These are phyloP conservation scores for Cavia aperea DNA, from an alignment of 2,113 vertebrate species.

Conservation along the genomic window DNA sequence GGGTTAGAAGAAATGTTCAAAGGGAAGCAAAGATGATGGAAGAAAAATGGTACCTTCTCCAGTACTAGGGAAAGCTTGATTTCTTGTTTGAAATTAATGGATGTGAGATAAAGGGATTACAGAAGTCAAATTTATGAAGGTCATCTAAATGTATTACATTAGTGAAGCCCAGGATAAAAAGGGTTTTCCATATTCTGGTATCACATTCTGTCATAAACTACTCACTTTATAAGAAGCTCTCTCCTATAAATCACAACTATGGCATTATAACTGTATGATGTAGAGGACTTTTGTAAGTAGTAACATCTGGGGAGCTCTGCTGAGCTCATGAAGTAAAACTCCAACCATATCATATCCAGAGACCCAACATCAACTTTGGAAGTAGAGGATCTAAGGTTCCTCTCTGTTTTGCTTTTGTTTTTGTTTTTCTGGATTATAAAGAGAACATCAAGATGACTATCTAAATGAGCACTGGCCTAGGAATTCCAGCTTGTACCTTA, in stretches of 20 bases:
- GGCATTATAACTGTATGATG: not conserved
- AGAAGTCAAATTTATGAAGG: not conserved
- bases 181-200: not conserved
- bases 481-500: not conserved
- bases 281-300: too few relatives aligned
- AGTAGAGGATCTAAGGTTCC: not conserved
- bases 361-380: not conserved
- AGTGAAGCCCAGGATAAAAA: not conserved
- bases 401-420: not conserved
- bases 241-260: not conserved
- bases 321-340: not conserved
- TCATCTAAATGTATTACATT: not conserved
- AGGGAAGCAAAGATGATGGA: not conserved
- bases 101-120: not conserved
- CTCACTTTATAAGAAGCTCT: not conserved
- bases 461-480: not conserved
- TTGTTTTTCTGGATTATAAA: not conserved
- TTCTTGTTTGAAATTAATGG: not conserved
- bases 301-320: fast-evolving
- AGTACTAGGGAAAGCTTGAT: not conserved
- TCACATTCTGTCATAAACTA: not conserved
- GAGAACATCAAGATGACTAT: not conserved
- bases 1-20: not conserved
- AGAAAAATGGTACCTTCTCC: fast-evolving
- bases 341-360: not conserved